These are phyloP conservation scores for Dermolepida albohirtum DNA, from an alignment of 2,888 invertebrate species.

Conservation along the genomic window DNA sequence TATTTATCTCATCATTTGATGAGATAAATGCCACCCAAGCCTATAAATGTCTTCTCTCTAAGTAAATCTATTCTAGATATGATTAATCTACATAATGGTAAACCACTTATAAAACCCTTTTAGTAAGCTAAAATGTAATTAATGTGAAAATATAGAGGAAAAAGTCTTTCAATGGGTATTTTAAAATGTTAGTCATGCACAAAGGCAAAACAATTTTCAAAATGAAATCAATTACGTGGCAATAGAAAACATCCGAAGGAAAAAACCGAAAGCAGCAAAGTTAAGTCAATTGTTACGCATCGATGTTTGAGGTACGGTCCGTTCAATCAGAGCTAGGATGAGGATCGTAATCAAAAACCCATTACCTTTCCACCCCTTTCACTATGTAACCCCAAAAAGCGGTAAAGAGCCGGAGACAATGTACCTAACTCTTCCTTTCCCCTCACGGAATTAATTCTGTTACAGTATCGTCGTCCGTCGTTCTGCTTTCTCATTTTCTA, in stretches of 20 bases:
- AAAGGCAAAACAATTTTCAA: constrained; percentile 30
- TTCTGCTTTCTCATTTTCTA: constrained; percentile 48
- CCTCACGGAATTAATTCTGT: constrained; percentile 45
- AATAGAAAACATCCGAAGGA: neutral
- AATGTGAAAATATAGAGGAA: constrained; percentile 7
- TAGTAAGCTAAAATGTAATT: too few species aligned
- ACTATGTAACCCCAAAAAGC: constrained; percentile 40
- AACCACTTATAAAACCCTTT: too few species aligned
- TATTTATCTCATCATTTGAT: too few species aligned
- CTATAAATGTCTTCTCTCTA: too few species aligned
- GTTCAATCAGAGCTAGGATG: constrained; percentile 53
- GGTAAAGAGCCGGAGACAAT: too few species aligned
- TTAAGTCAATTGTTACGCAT: constrained; percentile 57
- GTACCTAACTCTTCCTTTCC: constrained; percentile 1
- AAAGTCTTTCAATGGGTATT: constrained; percentile 15
- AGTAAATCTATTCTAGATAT: too few species aligned
- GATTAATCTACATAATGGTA: too few species aligned
- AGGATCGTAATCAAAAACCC: constrained; percentile 61
- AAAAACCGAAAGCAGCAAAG: constrained; percentile 39
- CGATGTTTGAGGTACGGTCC: constrained; percentile 50
- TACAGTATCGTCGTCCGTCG: constrained; percentile 33
- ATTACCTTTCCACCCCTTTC: constrained; percentile 55
- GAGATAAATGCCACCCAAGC: too few species aligned
- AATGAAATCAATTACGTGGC: constrained; percentile 26
- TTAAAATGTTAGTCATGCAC: constrained; percentile 25